A percentile compares a stretch with the other conserved stretches of the same genome.
Evolutionary conservation across 2,888 invertebrate genomes (phyloP).

Genomic region (Phaonia tiefii): DNA sequence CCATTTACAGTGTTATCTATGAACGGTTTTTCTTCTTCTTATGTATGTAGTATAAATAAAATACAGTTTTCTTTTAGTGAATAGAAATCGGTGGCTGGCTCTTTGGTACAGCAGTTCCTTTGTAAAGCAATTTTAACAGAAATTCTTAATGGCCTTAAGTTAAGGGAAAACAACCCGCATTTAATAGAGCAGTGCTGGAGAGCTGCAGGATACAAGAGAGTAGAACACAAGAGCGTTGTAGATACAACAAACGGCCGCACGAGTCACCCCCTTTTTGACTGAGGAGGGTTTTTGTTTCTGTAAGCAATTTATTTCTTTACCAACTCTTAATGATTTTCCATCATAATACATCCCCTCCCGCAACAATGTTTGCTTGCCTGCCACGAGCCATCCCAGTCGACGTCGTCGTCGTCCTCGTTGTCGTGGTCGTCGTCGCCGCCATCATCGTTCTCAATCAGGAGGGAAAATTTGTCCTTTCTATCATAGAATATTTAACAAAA

Average conservation of each 20-base stretch:
- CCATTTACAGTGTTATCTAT: constrained; percentile 21
- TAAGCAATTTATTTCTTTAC: constrained; percentile 51
- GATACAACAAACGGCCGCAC: not conserved
- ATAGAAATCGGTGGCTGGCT: not conserved
- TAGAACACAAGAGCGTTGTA: too few relatives aligned
- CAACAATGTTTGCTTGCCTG: not conserved
- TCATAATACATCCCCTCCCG: constrained; percentile 27
- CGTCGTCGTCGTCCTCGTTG: too few relatives aligned
- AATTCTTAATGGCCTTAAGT: constrained; percentile 13
- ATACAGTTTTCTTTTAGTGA: not conserved
- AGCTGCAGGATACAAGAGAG: not conserved
- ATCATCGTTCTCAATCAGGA: not conserved
- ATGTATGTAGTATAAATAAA: not conserved
- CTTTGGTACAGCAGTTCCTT: constrained; percentile 29
- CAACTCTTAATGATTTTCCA: constrained; percentile 56
- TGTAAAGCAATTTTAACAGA: constrained; percentile 46
- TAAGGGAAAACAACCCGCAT: constrained; percentile 14
- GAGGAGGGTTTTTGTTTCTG: not conserved
- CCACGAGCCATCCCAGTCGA: not conserved
- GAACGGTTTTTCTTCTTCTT: not conserved
- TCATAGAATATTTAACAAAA: constrained; percentile 14
- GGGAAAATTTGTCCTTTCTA: constrained; percentile 12
- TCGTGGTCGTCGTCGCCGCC: not conserved
- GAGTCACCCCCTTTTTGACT: constrained; percentile 1
- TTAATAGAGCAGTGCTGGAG: not conserved